phyloP scores from a whole-genome alignment of 2,113 vertebrate genomes.

The Chloebia gouldiae region DNA sequence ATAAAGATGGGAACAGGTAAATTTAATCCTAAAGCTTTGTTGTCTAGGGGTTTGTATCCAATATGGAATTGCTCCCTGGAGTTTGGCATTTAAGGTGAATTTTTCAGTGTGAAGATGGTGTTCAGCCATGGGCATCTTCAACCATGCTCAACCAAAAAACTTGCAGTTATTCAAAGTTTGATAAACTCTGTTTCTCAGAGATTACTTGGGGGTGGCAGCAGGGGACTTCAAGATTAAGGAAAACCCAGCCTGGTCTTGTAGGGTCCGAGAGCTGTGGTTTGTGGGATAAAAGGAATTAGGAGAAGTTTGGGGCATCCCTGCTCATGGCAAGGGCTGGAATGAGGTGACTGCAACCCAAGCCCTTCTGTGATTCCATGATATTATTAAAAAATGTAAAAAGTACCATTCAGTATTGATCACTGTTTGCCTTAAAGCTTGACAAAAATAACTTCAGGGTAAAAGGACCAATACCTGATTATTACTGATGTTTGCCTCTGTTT shows the following conservation, averaged over 20 bases:
- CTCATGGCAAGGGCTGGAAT: background rate
- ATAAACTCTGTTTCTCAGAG: background rate
- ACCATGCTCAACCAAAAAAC: rapidly evolving
- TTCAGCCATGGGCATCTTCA: background rate
- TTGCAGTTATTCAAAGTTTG: background rate
- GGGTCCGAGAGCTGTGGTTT: background rate
- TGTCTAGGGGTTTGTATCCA: background rate
- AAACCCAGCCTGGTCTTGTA: rapidly evolving
- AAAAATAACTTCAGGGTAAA: background rate
- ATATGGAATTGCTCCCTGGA: background rate
- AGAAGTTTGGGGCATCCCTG: background rate
- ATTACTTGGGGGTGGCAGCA: background rate
- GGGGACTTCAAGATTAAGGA: too few species aligned
- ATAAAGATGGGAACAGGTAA: background rate
- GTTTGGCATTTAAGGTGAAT: background rate
- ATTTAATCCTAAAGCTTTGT: background rate
- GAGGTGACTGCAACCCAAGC: background rate
- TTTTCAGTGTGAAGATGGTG: background rate
- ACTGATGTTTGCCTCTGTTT: rapidly evolving
- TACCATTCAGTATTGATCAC: rapidly evolving
- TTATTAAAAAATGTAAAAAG: background rate
- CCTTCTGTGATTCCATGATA: background rate
- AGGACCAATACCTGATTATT: background rate
- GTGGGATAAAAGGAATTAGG: background rate
- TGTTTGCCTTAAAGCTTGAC: background rate